phyloP scores from a whole-genome alignment of 2,888 invertebrate species.

The Aporophyla lueneburgensis region DNA sequence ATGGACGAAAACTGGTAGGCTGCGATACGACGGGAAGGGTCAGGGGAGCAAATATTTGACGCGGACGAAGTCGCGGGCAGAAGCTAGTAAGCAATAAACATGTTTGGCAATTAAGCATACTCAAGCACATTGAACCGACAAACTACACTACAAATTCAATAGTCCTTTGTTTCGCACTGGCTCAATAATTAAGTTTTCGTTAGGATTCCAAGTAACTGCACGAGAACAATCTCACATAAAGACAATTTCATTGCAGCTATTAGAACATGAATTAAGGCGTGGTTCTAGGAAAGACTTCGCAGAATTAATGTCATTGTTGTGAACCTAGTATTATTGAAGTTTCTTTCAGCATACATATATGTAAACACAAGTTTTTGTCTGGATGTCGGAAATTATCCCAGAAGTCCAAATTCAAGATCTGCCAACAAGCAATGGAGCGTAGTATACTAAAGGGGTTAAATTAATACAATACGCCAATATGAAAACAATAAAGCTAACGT shows the following conservation, averaged over 20 bases:
- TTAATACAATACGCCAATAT: too few species aligned
- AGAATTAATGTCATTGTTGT: constrained; percentile 8
- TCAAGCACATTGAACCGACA: background rate
- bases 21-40: too few species aligned
- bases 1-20: too few species aligned
- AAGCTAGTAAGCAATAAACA: background rate
- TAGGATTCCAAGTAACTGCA: constrained; percentile 31
- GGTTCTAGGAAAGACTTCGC: constrained; percentile 37
- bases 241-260: constrained; percentile 51
- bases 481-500: too few species aligned
- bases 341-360: background rate
- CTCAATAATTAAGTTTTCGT: constrained; percentile 50
- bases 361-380: too few species aligned
- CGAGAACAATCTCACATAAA: constrained; percentile 43
- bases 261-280: constrained; percentile 42
- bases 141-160: constrained; percentile 20
- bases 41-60: too few species aligned
- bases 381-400: too few species aligned
- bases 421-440: too few species aligned
- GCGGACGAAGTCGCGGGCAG: too few species aligned
- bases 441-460: too few species aligned
- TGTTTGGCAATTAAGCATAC: background rate
- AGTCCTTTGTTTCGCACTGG: constrained; percentile 42
- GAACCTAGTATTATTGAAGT: background rate
- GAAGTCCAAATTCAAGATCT: too few species aligned